Percentiles rank a stretch among this genome's conserved stretches.
phyloP scores from a whole-genome alignment of 1,140 invertebrate species.

The Helicoverpa zea region DNA sequence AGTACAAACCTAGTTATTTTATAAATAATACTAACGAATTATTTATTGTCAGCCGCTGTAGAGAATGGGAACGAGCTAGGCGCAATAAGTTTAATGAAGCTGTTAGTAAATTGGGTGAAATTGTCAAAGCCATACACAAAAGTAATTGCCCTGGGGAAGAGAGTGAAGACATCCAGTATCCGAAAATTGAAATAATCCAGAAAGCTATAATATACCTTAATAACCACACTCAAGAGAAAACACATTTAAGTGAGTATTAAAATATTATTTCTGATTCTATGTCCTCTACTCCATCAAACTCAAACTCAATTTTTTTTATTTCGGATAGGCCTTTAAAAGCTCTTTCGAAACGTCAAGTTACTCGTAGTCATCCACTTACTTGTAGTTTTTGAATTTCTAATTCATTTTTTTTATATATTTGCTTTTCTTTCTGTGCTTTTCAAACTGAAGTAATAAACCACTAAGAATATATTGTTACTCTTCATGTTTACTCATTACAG shows the following conservation, averaged over 20 bases:
- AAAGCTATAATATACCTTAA: constrained; percentile 78
- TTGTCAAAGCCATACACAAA: constrained; percentile 74
- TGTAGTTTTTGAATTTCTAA: too few relatives aligned
- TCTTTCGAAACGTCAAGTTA: too few relatives aligned
- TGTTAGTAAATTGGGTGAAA: constrained; percentile 75
- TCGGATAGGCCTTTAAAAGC: too few relatives aligned
- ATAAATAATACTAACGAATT: not conserved
- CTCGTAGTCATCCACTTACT: too few relatives aligned
- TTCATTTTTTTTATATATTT: too few relatives aligned
- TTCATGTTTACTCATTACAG: constrained; percentile 60
- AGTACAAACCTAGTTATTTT: too few relatives aligned
- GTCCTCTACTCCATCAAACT: not conserved
- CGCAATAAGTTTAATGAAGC: constrained; percentile 82
- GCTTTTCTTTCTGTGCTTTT: too few relatives aligned
- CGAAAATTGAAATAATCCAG: constrained; percentile 82
- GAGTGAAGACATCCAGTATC: constrained; percentile 72
- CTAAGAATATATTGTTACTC: too few relatives aligned
- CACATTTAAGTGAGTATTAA: constrained; percentile 74
- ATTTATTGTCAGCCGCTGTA: constrained; percentile 70
- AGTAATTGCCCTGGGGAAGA: constrained; percentile 63
- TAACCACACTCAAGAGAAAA: constrained; percentile 73
- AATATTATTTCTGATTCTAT: not conserved
- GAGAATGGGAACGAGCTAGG: constrained; percentile 80
- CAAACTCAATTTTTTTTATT: too few relatives aligned
- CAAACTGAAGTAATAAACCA: too few relatives aligned